These are phyloP conservation scores for Diadema setosum DNA, from an alignment of 35 echinoderm and acorn worm genomes.

Conservation along the genomic window DNA sequence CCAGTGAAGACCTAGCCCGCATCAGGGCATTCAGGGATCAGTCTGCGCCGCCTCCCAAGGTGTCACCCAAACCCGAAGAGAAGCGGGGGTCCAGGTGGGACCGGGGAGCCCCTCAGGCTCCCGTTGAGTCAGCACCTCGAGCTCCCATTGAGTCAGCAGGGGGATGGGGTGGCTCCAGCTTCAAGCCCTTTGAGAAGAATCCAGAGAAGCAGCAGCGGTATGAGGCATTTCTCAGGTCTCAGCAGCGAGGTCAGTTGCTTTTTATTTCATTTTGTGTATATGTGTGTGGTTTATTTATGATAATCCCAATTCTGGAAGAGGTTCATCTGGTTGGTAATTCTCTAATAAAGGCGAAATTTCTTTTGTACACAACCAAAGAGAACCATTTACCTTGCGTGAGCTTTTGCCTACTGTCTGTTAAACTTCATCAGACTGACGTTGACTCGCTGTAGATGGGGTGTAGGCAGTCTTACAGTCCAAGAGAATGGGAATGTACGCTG, in stretches of 20 bases:
- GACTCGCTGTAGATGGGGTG: no score
- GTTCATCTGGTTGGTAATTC: no score
- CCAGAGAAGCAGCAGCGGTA: constrained; percentile 71
- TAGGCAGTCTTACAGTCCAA: no score
- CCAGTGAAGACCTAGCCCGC: constrained; percentile 27
- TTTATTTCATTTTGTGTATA: neutral
- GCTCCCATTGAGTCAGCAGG: neutral
- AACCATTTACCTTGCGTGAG: no score
- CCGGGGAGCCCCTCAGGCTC: neutral
- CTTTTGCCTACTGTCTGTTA: no score
- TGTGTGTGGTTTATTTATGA: no score
- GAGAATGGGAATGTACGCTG: no score
- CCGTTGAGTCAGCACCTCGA: neutral
- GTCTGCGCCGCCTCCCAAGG: neutral
- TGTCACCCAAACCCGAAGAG: neutral
- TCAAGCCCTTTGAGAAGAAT: constrained; percentile 62
- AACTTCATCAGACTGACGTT: no score
- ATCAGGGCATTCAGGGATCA: neutral
- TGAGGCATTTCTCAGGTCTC: constrained; percentile 36
- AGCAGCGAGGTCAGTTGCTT: neutral
- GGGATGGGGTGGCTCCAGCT: neutral
- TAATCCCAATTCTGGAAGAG: no score
- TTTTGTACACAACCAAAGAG: no score
- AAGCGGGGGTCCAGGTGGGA: neutral
- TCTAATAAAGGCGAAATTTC: no score